These are phyloP conservation scores for Cryptophagus acutangulus DNA, from an alignment of 2,888 invertebrate genomes.

Conservation along the genomic window DNA sequence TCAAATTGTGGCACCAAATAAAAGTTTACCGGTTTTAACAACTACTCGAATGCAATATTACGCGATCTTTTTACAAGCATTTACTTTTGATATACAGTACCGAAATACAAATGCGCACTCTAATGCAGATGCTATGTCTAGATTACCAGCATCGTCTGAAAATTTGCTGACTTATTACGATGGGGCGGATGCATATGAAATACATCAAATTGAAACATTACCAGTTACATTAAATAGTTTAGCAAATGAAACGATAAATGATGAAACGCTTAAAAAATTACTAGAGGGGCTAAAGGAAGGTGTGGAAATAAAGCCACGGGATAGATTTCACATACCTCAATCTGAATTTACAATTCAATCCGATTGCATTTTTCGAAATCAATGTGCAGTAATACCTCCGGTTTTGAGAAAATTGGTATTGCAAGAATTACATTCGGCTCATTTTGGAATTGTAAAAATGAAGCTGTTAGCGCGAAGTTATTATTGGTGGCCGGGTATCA, in stretches of 20 bases:
- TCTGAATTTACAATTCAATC: background rate
- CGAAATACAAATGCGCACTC: background rate
- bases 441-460: slow-evolving; percentile 8
- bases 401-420: background rate
- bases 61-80: slow-evolving; percentile 12
- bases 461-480: slow-evolving; percentile 2
- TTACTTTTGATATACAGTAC: slow-evolving; percentile 3
- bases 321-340: slow-evolving; percentile 1
- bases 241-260: background rate
- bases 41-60: slow-evolving; percentile 10
- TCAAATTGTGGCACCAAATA: slow-evolving; percentile 2
- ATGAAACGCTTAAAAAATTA: background rate
- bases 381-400: background rate
- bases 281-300: background rate
- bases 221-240: background rate
- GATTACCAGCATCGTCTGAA: slow-evolving; percentile 1
- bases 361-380: slow-evolving; percentile 2
- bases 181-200: background rate
- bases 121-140: slow-evolving; percentile 4
- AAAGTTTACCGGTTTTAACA: slow-evolving; percentile 1
- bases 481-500: slow-evolving; percentile 5
- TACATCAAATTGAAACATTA: background rate
- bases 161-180: background rate
- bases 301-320: background rate
- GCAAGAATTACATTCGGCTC: slow-evolving; percentile 9